Evolutionary conservation across 2,888 invertebrate genomes (phyloP).

Genomic region (Neoitamus cyanurus): DNA sequence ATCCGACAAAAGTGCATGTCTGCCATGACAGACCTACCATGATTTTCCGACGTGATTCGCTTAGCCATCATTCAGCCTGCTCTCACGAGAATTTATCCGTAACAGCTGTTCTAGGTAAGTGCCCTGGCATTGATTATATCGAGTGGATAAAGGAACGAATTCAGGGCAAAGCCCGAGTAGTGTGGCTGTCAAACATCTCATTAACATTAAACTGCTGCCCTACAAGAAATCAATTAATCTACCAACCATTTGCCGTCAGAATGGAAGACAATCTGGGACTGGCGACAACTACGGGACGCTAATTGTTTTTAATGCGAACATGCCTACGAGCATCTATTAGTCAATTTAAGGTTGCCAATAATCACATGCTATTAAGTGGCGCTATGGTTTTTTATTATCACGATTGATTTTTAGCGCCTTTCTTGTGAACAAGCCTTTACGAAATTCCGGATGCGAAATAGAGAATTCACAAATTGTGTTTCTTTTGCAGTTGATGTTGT

Average conservation of each 20-base stretch:
- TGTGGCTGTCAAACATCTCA: background rate
- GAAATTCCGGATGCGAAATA: background rate
- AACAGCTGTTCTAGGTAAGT: background rate
- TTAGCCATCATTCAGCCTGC: background rate
- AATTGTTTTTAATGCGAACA: background rate
- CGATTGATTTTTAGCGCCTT: background rate
- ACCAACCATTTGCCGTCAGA: background rate
- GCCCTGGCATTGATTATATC: background rate
- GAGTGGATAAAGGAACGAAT: background rate
- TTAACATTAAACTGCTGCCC: background rate
- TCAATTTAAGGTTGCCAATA: background rate
- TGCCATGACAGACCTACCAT: background rate
- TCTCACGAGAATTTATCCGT: background rate
- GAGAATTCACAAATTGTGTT: background rate
- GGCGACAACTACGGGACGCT: background rate
- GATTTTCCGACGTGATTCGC: background rate
- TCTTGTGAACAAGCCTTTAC: too few relatives aligned
- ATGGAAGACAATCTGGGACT: background rate
- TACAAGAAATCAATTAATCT: background rate
- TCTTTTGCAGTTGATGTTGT: background rate
- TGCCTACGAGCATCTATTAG: background rate
- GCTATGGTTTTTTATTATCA: background rate
- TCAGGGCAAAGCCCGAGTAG: background rate
- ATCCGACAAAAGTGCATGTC: background rate
- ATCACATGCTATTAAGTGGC: too few relatives aligned